These are phyloP conservation scores for Taphrorychus bicolor DNA, from an alignment of 2,888 invertebrate species.

Conservation along the genomic window DNA sequence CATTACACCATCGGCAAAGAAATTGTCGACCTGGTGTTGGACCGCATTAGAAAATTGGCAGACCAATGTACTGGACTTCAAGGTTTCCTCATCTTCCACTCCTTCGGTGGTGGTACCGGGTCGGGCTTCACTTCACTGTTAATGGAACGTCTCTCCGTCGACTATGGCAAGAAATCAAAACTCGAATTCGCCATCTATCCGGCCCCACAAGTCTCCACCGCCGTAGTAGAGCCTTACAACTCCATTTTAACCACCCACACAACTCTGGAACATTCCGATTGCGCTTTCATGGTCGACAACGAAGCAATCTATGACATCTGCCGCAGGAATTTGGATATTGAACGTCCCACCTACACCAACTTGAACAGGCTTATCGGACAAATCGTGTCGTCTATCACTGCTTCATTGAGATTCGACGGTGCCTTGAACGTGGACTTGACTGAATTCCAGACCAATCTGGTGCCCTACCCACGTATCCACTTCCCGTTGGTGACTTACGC, in stretches of 20 bases:
- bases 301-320: slow-evolving; percentile 93
- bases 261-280: slow-evolving; percentile 93
- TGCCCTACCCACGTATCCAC: slow-evolving; percentile 95
- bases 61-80: slow-evolving; percentile 93
- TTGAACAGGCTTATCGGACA: slow-evolving; percentile 95
- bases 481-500: slow-evolving; percentile 94
- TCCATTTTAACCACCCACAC: slow-evolving; percentile 96
- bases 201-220: slow-evolving; percentile 89
- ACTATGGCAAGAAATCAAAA: slow-evolving; percentile 96
- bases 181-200: slow-evolving; percentile 97
- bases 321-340: slow-evolving; percentile 93
- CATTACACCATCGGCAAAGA: slow-evolving; percentile 98
- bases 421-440: slow-evolving; percentile 93
- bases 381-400: slow-evolving; percentile 92
- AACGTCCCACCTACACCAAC: slow-evolving; percentile 96
- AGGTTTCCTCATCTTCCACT: slow-evolving; percentile 96
- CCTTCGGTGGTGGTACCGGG: slow-evolving; percentile 92
- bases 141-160: slow-evolving; percentile 95
- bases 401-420: slow-evolving; percentile 91
- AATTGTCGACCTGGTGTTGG: slow-evolving; percentile 88
- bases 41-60: slow-evolving; percentile 64
- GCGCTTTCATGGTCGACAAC: slow-evolving; percentile 95
- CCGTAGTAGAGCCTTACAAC: slow-evolving; percentile 97
- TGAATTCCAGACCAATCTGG: slow-evolving; percentile 95
- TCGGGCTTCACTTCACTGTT: slow-evolving; percentile 96